Conservation (phyloP, 2,888 invertebrate genomes). For the Slavum lentiscoides region DNA sequence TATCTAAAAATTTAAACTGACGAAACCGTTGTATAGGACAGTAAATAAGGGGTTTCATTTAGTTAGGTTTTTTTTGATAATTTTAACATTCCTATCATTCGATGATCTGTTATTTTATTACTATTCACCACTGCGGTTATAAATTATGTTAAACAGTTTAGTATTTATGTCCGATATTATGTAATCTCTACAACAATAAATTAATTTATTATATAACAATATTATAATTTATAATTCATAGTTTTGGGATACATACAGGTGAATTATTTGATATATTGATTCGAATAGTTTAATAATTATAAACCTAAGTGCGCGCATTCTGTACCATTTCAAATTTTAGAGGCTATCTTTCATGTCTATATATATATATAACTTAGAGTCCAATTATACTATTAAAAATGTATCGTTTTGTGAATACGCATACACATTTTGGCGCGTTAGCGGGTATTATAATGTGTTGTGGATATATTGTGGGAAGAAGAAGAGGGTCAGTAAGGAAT, state of each 20-base stretch:
- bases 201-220: neutral
- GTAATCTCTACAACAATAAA: neutral
- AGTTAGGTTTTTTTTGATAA: neutral
- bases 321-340: neutral
- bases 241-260: conserved; percentile 2
- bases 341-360: neutral
- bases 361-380: neutral
- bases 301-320: neutral
- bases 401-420: neutral
- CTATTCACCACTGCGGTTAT: neutral
- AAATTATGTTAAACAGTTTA: neutral
- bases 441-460: neutral
- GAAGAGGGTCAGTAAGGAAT: conserved; percentile 39
- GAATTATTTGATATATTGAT: conserved; percentile 9
- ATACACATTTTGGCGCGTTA: neutral
- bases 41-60: too few species aligned
- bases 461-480: neutral
- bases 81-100: neutral
- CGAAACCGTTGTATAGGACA: too few species aligned
- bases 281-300: conserved; percentile 11
- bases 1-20: too few species aligned
- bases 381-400: conserved; percentile 9
- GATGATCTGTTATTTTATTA: neutral
- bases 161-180: neutral
- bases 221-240: neutral